phyloP scores from a whole-genome alignment of 2,888 invertebrate genomes.

The Elysia crispata region DNA sequence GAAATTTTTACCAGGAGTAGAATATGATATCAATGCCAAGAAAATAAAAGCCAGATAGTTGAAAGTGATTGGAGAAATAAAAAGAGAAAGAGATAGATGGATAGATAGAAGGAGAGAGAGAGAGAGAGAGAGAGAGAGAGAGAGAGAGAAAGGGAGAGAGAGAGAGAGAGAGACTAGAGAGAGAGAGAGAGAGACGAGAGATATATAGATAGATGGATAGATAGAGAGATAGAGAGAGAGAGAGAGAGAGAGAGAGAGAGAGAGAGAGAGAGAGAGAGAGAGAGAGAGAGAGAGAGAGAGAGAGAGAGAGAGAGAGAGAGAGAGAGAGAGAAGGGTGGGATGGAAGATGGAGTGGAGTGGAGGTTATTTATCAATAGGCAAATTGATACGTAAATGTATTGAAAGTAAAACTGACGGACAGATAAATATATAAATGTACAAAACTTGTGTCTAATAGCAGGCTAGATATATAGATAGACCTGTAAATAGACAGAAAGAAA shows the following conservation, averaged over 20 bases:
- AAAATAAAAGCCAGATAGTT: too few species aligned
- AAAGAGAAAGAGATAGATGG: too few species aligned
- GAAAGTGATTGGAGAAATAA: too few species aligned
- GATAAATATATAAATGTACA: conserved; percentile 29
- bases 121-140: neutral
- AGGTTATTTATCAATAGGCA: neutral
- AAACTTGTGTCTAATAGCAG: neutral
- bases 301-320: neutral
- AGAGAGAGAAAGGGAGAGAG: neutral
- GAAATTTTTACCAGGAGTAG: too few species aligned
- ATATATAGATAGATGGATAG: too few species aligned
- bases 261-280: conserved; percentile 18
- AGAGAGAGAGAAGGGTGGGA: conserved; percentile 11
- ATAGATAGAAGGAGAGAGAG: too few species aligned
- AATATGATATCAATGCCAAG: too few species aligned
- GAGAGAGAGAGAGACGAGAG: too few species aligned
- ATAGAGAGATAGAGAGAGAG: too few species aligned
- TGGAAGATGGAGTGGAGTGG: conserved; percentile 11
- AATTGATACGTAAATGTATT: neutral
- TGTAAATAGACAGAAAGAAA: too few species aligned
- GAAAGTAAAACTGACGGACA: conserved; percentile 17
- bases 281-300: conserved; percentile 13
- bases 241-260: neutral
- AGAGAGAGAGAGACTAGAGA: neutral
- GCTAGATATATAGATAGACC: too few species aligned